These are phyloP conservation scores for Puma concolor DNA, from an alignment of 2,113 vertebrate species.

Conservation along the genomic window DNA sequence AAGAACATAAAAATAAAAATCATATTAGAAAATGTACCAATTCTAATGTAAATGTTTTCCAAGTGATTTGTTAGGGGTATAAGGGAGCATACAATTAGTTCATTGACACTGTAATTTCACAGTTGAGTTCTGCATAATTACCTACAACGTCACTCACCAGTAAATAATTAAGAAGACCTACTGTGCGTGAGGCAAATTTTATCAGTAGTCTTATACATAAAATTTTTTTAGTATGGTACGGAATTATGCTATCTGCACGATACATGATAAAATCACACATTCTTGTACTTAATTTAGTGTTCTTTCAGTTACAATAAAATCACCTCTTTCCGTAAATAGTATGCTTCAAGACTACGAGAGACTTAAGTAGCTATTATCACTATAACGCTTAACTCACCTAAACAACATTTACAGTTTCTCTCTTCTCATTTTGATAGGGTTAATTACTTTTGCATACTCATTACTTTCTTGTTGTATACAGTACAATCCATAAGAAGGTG, in stretches of 20 bases:
- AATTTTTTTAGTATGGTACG: neutral
- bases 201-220: slow-evolving; percentile 15
- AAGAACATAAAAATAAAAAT: slow-evolving; percentile 7
- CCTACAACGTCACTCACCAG: neutral
- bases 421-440: neutral
- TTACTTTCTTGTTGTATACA: neutral
- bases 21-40: neutral
- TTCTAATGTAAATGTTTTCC: neutral
- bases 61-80: neutral
- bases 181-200: neutral
- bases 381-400: neutral
- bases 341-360: neutral
- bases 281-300: neutral
- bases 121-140: neutral
- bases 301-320: slow-evolving; percentile 4
- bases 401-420: neutral
- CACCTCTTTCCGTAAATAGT: neutral
- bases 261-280: neutral
- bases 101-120: neutral
- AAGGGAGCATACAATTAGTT: neutral
- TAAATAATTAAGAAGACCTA: slow-evolving; percentile 47
- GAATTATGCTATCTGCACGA: neutral
- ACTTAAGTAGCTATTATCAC: neutral
- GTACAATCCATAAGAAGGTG: neutral
- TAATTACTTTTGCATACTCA: neutral